Percentiles rank a stretch among this genome's conserved stretches.
Conservation (phyloP, 2,113 vertebrate species). For the Myxocyprinus asiaticus region DNA sequence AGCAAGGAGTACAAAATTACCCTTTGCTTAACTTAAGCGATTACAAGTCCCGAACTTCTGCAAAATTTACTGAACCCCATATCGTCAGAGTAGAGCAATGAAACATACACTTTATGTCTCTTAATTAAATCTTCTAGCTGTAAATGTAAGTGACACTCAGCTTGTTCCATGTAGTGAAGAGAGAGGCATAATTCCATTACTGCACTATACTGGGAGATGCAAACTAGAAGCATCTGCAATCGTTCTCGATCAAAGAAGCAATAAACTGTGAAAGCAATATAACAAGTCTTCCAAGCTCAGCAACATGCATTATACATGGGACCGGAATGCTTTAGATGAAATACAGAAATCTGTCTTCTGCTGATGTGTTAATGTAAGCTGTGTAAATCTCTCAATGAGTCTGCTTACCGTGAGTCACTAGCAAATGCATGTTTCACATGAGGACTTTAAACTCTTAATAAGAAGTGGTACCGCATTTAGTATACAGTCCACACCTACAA, state of each 20-base stretch:
- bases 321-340: neutral
- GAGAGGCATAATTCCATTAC: neutral
- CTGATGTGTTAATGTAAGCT: slow-evolving; percentile 34
- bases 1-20: no score
- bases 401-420: neutral
- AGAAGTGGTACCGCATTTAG: neutral
- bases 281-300: neutral
- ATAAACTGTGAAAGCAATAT: slow-evolving; percentile 29
- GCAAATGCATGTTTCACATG: slow-evolving; percentile 9
- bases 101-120: no score
- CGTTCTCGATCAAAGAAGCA: slow-evolving; percentile 29
- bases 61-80: no score
- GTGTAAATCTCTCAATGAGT: slow-evolving; percentile 22
- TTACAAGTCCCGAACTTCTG: no score
- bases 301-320: slow-evolving; percentile 28
- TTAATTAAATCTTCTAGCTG: no score
- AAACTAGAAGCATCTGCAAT: slow-evolving; percentile 1
- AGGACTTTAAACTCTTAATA: neutral
- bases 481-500: neutral
- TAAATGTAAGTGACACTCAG: no score
- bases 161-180: no score
- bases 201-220: neutral
- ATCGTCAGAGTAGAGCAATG: no score
- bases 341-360: slow-evolving; percentile 16
- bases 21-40: no score